Conservation (phyloP, 2,113 vertebrate genomes). For the Brachyistius frenatus region DNA sequence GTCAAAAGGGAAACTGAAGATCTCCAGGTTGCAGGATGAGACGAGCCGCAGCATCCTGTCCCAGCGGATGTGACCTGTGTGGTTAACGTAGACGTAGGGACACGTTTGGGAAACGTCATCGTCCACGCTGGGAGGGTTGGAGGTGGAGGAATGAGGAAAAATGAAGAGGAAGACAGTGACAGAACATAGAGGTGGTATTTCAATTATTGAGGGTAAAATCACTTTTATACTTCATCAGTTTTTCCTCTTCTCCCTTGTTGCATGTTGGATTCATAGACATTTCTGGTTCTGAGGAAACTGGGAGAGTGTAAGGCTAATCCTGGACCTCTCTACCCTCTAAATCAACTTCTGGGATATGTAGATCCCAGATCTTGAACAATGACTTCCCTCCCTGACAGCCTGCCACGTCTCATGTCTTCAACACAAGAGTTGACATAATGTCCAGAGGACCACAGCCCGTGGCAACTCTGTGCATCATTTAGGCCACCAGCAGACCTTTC, state of each 20-base stretch:
- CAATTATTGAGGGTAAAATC: not conserved
- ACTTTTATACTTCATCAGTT: too few relatives aligned
- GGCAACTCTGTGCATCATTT: too few relatives aligned
- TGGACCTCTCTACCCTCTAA: too few relatives aligned
- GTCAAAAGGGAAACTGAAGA: constrained; percentile 89
- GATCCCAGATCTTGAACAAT: too few relatives aligned
- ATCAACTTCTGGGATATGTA: too few relatives aligned
- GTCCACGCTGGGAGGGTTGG: constrained; percentile 77
- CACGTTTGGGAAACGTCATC: constrained; percentile 83
- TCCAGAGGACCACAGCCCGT: too few relatives aligned
- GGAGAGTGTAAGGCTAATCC: too few relatives aligned
- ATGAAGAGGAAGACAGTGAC: not conserved
- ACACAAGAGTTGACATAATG: too few relatives aligned
- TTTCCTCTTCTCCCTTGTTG: too few relatives aligned
- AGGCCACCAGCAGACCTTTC: not conserved
- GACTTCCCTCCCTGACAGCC: too few relatives aligned
- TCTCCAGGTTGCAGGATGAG: constrained; percentile 87
- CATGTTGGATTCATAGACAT: too few relatives aligned
- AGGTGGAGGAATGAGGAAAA: not conserved
- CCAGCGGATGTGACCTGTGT: constrained; percentile 85
- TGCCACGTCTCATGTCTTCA: too few relatives aligned
- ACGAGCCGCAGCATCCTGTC: constrained; percentile 85
- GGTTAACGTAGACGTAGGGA: constrained; percentile 86
- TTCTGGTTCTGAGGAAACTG: not conserved
- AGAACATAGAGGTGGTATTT: not conserved